A percentile compares a stretch with the other conserved stretches of the same genome.
Evolutionary conservation across 2,888 invertebrate genomes (phyloP).

Genomic region (Calliphora vomitoria): DNA sequence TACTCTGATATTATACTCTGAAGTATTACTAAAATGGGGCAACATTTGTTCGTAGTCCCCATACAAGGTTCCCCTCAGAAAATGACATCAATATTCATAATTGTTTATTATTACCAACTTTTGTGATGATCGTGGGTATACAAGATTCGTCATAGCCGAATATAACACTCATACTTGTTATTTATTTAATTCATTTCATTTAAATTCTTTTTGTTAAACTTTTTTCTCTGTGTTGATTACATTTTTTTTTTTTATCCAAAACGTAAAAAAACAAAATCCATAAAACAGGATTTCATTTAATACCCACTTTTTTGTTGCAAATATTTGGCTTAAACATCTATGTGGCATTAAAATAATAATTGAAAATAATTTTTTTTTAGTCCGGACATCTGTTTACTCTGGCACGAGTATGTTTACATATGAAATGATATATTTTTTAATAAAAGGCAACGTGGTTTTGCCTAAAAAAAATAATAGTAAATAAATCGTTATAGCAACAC

Average conservation of each 20-base stretch:
- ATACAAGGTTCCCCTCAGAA: no score
- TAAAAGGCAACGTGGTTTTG: not conserved
- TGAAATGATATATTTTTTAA: not conserved
- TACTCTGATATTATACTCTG: no score
- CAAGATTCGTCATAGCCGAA: no score
- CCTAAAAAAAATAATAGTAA: not conserved
- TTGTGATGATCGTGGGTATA: no score
- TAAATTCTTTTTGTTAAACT: not conserved
- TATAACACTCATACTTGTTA: no score
- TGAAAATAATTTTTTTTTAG: slow-evolving; percentile 21
- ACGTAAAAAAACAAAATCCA: not conserved
- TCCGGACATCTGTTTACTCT: slow-evolving; percentile 5
- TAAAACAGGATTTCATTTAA: slow-evolving; percentile 17
- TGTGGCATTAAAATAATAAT: slow-evolving; percentile 21
- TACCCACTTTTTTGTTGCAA: not conserved
- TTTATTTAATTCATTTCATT: not conserved
- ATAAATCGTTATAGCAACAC: slow-evolving; percentile 14
- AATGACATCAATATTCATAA: no score
- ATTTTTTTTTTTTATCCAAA: not conserved
- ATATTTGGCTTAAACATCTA: slow-evolving; percentile 10
- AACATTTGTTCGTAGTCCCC: no score
- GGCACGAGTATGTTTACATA: not conserved
- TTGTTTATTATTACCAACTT: no score
- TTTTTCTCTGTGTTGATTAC: not conserved
- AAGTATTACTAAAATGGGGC: no score